Base-by-base conservation (phyloP, 1,140 invertebrate species). In the Bathynomus jamesi region DNA sequence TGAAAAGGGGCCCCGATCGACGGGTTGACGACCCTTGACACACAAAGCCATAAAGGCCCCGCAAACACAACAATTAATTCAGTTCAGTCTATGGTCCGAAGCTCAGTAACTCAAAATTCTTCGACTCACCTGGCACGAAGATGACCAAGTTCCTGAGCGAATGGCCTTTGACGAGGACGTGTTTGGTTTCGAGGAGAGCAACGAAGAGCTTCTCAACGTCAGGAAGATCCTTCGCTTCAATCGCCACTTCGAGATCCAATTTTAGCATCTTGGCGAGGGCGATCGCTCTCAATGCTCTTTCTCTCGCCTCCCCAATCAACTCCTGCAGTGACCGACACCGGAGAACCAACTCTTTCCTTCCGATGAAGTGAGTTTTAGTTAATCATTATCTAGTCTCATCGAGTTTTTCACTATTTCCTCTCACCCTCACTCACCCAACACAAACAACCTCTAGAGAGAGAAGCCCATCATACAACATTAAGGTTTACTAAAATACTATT, bases 181-280 rank as follows among this genome's bases (percentile, higher is more conserved):
- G 40, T 3, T 53, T 11, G 21, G 40, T 53, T 53, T 53, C 21
- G 21, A 17, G 13, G 21, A 53, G 40, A 53, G 40, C 5, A 53
- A 17, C 40, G 21, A 53, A 53, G 5, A 53, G 40, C 2, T 11
- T 3, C 2, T 11, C 13, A 53, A 53, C 21, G 21, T 53, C 40
- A 53, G 40, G 40, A 17, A 53, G 21, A 53, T 53, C 11, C 5
- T 53, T 53, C 1, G 40, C 40, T 53, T 53, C 40, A 5, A 69
- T 61, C 4, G 67, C 67, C 21, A 69, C 67, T 46, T 69, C 67
- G n/a, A 69, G 28, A 17, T 69, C 28, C 21, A 61, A 60, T 61
- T 69, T 69, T 7, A 69, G 67, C 17, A 61, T 29, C 11, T 61
- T 32, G 0, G 67, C 67, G 8, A 69, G 67, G 0, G 67, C 40